phyloP scores from a whole-genome alignment of 2,888 invertebrate genomes.

The Protula sp. region DNA sequence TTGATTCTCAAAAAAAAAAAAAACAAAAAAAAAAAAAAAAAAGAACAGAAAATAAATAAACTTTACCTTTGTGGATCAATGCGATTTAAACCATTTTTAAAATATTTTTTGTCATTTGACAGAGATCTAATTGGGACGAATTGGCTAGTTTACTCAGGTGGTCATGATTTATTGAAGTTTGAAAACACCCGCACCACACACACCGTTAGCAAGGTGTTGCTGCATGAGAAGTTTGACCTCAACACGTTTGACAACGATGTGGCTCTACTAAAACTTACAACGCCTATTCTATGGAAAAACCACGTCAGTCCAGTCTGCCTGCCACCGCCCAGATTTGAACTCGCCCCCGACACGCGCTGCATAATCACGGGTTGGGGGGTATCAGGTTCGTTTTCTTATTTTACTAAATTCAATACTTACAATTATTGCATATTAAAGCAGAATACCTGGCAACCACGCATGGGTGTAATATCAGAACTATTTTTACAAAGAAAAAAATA shows the following conservation, averaged over 20 bases:
- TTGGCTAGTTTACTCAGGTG: constrained; percentile 22
- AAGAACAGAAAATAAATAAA: no score
- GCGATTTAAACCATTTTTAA: no score
- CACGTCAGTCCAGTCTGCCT: constrained; percentile 20
- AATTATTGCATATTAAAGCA: no score
- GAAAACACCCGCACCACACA: constrained; percentile 11
- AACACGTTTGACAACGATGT: constrained; percentile 26
- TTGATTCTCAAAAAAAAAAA: no score
- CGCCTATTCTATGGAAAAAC: constrained; percentile 10
- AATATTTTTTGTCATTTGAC: no score
- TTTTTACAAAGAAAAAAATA: no score
- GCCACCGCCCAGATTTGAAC: constrained; percentile 13
- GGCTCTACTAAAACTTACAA: constrained; percentile 16
- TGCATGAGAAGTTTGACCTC: constrained; percentile 21
- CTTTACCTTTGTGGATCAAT: no score
- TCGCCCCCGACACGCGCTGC: constrained; percentile 19
- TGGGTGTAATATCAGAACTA: no score
- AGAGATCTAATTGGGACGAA: constrained; percentile 16
- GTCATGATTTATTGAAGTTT: constrained; percentile 17
- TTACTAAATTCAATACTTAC: no score
- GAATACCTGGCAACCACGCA: no score
- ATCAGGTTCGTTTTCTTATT: constrained; percentile 15
- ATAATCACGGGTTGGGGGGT: constrained; percentile 24
- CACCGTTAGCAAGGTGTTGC: constrained; percentile 12
- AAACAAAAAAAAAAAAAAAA: no score